A percentile compares a stretch with the other conserved stretches of the same genome.
Evolutionary conservation across 2,113 vertebrate genomes (phyloP).

Genomic region (Hoplias malabaricus): DNA sequence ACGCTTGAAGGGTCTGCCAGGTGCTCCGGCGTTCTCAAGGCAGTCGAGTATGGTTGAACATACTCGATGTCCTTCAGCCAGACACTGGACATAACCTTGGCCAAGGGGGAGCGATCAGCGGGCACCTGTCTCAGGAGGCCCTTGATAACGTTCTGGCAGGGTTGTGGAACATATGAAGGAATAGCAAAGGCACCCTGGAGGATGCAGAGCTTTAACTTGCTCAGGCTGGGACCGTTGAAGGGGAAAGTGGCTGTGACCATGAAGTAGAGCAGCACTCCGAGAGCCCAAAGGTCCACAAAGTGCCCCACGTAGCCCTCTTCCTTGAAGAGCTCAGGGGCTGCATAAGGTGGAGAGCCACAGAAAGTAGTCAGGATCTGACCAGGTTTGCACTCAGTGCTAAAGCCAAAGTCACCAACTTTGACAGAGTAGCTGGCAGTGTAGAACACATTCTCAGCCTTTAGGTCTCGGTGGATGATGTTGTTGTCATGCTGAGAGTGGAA

Average conservation of each 20-base stretch:
- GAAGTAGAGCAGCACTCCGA: conserved; percentile 76
- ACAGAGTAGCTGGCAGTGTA: conserved; percentile 71
- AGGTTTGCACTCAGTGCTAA: conserved; percentile 64
- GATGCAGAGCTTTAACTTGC: conserved; percentile 62
- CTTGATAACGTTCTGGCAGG: conserved; percentile 67
- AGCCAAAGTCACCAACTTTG: conserved; percentile 79
- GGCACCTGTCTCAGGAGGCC: conserved; percentile 64
- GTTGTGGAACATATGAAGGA: conserved; percentile 58
- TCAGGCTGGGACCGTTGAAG: conserved; percentile 65
- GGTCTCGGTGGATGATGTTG: conserved; percentile 74
- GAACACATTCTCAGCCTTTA: conserved; percentile 78
- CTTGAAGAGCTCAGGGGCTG: conserved; percentile 73
- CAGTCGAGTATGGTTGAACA: conserved; percentile 51
- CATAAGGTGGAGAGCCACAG: conserved; percentile 75
- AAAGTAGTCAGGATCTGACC: conserved; percentile 64
- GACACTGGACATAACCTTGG: conserved; percentile 57
- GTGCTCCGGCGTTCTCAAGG: conserved; percentile 53
- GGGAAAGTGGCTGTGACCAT: conserved; percentile 72
- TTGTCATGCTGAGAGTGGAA: conserved; percentile 69
- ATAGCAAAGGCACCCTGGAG: conserved; percentile 68
- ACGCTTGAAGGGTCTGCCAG: conserved; percentile 50
- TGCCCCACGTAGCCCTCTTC: conserved; percentile 65
- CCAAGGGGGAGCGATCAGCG: conserved; percentile 55
- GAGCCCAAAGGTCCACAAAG: conserved; percentile 69
- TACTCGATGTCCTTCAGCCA: conserved; percentile 69